phyloP scores from a whole-genome alignment of 2,113 vertebrate species.

The Vulpes vulpes region DNA sequence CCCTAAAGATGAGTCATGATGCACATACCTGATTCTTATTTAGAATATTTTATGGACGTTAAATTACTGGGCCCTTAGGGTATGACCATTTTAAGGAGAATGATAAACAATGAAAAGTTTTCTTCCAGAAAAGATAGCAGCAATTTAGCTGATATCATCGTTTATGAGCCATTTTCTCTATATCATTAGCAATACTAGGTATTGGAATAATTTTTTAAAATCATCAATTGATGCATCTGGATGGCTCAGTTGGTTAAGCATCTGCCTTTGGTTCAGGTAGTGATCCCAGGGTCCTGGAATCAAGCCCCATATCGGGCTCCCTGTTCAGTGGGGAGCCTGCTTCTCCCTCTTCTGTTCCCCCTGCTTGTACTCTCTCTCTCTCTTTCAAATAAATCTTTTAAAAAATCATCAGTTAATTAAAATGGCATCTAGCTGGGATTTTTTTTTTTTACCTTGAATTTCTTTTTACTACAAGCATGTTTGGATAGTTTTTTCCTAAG shows the following conservation, averaged over 20 bases:
- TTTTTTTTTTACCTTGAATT: not conserved
- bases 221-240: not conserved
- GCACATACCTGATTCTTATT: not conserved
- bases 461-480: not conserved
- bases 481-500: not conserved
- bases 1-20: not conserved
- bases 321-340: too few relatives aligned
- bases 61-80: not conserved
- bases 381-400: too few relatives aligned
- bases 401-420: not conserved
- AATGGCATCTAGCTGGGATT: not conserved
- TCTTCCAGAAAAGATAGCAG: slow-evolving; percentile 50
- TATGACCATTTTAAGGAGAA: slow-evolving; percentile 10
- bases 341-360: too few relatives aligned
- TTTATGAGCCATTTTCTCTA: slow-evolving; percentile 8
- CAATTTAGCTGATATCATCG: not conserved
- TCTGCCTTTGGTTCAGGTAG: too few relatives aligned
- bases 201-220: slow-evolving; percentile 12
- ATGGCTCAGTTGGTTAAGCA: too few relatives aligned
- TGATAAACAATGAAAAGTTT: slow-evolving; percentile 46
- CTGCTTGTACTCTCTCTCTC: too few relatives aligned
- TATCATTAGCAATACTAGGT: not conserved
- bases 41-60: slow-evolving; percentile 56
- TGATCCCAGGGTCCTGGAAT: too few relatives aligned
- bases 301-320: too few relatives aligned